Base-by-base conservation (phyloP, 2,888 invertebrate species). In the Drosophila parthenogenetica region DNA sequence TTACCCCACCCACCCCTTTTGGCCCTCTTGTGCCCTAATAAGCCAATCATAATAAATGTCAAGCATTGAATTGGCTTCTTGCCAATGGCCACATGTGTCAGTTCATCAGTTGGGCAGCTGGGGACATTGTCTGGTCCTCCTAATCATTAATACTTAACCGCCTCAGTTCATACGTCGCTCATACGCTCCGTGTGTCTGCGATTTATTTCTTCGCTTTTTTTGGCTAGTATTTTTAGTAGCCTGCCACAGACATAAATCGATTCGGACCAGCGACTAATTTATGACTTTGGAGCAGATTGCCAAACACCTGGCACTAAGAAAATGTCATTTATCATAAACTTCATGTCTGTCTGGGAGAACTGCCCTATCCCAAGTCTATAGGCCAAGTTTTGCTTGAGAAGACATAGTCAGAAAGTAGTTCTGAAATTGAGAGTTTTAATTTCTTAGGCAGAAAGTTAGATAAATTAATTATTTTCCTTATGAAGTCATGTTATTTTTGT, bases 11-110 rank as follows among this genome's bases (percentile, higher is more conserved):
- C 13, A 11, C 19, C 37, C 45, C 16, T 25, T 17, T 40, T 29
- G 35, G 35, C 51, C 17, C 53, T 61, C 25, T 54, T 64, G 63
- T 43, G 74, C 69, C 87, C 88, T 88, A 85, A 85, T 86, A 83
- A 85, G 85, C 78, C 86, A 80, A 85, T 85, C 85, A 85, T 86
- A 88, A 85, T 88, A 85, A 85, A 85, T 88, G 85, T 88, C 85
- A 88, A 83, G 85, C 87, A 79, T 65, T 63, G 65, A 74, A 65
- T 84, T 86, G 86, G 86, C 86, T 71, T 63, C 70, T 16, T 68
- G 87, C 86, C 86, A 86, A 72, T 74, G 65, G 48, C 75, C 80
- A 82, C 79, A 83, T 82, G 77, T 63, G 49, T n/a, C 79, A 84
- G 86, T 67, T 62, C 73, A 71, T 79, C 82, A 85, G 78, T 79